A percentile compares a stretch with the other conserved stretches of the same genome.
These are phyloP conservation scores for Sarotherodon lohbergeri DNA, from an alignment of 2,113 vertebrate genomes.

Conservation along the genomic window DNA sequence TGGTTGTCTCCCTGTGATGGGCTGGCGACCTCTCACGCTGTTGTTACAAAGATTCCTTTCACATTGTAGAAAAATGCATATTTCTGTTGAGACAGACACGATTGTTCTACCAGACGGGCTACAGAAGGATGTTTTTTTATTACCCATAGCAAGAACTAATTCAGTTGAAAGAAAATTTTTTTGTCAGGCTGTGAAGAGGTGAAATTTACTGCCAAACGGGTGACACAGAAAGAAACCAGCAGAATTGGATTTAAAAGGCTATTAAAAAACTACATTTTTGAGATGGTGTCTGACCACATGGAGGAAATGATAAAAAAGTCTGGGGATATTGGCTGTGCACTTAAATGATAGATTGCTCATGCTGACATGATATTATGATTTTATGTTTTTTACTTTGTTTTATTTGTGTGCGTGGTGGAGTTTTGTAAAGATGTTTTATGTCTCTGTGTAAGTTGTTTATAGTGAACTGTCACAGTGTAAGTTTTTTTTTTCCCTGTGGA, in stretches of 20 bases:
- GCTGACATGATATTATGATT: neutral
- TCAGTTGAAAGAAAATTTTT: neutral
- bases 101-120: neutral
- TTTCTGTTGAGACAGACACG: neutral
- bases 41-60: neutral
- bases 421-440: neutral
- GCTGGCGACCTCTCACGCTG: neutral
- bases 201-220: neutral
- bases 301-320: neutral
- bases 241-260: neutral
- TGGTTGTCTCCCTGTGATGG: neutral
- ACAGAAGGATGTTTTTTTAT: neutral
- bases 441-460: neutral
- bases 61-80: neutral
- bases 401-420: neutral
- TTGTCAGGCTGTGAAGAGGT: neutral
- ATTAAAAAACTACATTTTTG: neutral
- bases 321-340: neutral
- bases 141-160: neutral
- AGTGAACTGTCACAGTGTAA: neutral
- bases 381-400: neutral
- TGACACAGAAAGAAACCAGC: neutral
- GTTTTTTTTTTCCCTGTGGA: neutral
- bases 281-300: neutral
- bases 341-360: neutral